Conservation (phyloP, 2,888 invertebrate species). For the Ommatoiulus sabulosus region DNA sequence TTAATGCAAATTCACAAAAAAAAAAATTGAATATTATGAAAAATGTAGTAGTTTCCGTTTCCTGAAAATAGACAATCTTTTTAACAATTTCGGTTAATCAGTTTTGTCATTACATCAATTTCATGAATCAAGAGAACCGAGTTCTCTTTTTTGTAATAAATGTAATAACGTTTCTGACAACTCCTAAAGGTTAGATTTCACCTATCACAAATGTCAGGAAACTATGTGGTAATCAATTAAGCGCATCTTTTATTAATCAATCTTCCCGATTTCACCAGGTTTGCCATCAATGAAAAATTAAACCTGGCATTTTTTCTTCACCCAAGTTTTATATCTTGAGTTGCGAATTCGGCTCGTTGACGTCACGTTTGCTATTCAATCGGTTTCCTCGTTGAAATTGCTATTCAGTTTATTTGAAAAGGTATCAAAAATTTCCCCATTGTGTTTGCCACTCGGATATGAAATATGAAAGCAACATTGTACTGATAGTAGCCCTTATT, state of each 20-base stretch:
- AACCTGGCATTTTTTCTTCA: neutral
- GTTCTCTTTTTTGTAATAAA: no score
- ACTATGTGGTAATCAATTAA: neutral
- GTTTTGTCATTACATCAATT: no score
- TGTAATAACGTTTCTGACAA: no score
- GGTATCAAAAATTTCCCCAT: neutral
- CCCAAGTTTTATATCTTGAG: neutral
- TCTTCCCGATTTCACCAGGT: neutral
- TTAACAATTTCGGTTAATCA: no score
- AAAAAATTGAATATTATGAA: no score
- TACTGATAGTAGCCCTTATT: neutral
- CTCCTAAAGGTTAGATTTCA: no score
- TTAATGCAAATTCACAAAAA: no score
- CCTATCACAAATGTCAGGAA: no score
- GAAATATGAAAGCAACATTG: neutral
- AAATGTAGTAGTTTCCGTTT: no score
- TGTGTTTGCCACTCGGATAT: slow-evolving; percentile 40
- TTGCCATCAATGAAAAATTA: slow-evolving; percentile 27
- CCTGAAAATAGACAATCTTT: no score
- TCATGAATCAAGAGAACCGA: no score
- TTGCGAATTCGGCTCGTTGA: neutral
- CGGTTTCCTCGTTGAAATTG: neutral
- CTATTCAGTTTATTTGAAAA: slow-evolving; percentile 1
- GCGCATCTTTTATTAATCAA: neutral
- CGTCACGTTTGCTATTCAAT: slow-evolving; percentile 23